phyloP scores from a whole-genome alignment of 2,888 invertebrate genomes.

The Drosophila niveifrons region DNA sequence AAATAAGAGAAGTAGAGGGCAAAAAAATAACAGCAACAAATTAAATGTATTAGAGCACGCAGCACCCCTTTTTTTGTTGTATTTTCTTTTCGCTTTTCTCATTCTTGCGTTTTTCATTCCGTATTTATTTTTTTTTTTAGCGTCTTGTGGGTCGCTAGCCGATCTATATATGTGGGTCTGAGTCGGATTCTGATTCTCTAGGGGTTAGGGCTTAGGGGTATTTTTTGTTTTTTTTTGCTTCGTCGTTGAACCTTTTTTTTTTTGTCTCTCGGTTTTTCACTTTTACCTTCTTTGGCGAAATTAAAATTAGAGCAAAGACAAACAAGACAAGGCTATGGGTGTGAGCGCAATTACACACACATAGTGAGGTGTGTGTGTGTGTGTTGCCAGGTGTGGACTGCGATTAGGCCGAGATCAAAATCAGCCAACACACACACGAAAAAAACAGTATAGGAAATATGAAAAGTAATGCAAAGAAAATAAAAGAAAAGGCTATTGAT shows the following conservation, averaged over 20 bases:
- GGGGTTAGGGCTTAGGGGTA: conserved; percentile 57
- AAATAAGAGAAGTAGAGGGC: not conserved
- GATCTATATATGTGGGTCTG: conserved; percentile 22
- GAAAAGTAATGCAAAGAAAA: not conserved
- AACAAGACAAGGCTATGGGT: conserved; percentile 61
- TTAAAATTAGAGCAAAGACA: conserved; percentile 80
- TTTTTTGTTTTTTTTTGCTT: conserved; percentile 23
- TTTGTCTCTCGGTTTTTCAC: not conserved
- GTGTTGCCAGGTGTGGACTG: conserved; percentile 60
- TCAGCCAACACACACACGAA: too few relatives aligned
- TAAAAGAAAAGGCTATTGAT: conserved; percentile 39
- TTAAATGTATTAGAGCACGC: conserved; percentile 72
- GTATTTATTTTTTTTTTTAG: conserved; percentile 10
- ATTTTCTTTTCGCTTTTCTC: not conserved
- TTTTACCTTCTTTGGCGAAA: conserved; percentile 58
- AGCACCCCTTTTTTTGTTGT: conserved; percentile 68
- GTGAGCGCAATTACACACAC: conserved; percentile 61
- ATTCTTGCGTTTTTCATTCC: not conserved
- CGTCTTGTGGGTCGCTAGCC: conserved; percentile 39
- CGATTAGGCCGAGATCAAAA: conserved; percentile 12
- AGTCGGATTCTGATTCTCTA: conserved; percentile 18
- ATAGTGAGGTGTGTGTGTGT: conserved; percentile 1
- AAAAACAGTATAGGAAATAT: not conserved
- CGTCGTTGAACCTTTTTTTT: conserved; percentile 14
- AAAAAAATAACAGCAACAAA: conserved; percentile 70